Conservation (phyloP, 2,888 invertebrate species). For the Listrodromus nycthemerus region DNA sequence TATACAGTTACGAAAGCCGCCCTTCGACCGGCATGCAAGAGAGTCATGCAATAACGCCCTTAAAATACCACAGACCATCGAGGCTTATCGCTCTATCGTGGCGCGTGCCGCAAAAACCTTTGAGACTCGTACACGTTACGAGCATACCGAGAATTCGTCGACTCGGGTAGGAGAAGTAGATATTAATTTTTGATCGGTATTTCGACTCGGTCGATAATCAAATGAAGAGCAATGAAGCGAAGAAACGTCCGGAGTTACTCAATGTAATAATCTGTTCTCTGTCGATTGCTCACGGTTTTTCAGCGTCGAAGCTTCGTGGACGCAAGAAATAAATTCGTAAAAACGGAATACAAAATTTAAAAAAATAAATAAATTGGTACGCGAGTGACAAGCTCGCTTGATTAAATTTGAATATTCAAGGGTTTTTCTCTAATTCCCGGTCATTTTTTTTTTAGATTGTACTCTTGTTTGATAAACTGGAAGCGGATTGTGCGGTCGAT, state of each 20-base stretch:
- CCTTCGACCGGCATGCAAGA: constrained; percentile 30
- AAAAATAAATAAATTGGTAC: too few relatives aligned
- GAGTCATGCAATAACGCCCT: constrained; percentile 61
- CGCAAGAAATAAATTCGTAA: too few relatives aligned
- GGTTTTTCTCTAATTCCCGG: too few relatives aligned
- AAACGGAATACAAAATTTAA: too few relatives aligned
- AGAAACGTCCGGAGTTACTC: not conserved
- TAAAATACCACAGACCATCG: constrained; percentile 31
- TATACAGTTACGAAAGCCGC: not conserved
- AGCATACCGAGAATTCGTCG: constrained; percentile 55
- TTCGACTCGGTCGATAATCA: not conserved
- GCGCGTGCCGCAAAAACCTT: constrained; percentile 53
- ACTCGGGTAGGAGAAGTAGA: constrained; percentile 3
- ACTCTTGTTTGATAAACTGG: too few relatives aligned
- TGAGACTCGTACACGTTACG: constrained; percentile 25
- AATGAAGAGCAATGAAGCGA: not conserved
- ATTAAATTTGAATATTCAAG: too few relatives aligned
- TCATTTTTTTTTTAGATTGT: too few relatives aligned
- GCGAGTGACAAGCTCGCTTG: too few relatives aligned
- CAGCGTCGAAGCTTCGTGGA: too few relatives aligned
- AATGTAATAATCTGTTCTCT: not conserved
- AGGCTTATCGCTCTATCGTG: constrained; percentile 64
- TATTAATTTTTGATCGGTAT: constrained; percentile 43
- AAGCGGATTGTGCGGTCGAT: too few relatives aligned
- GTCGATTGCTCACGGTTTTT: not conserved